phyloP scores from a whole-genome alignment of 2,797 vertebrate genomes.

The Bufotes viridis region DNA sequence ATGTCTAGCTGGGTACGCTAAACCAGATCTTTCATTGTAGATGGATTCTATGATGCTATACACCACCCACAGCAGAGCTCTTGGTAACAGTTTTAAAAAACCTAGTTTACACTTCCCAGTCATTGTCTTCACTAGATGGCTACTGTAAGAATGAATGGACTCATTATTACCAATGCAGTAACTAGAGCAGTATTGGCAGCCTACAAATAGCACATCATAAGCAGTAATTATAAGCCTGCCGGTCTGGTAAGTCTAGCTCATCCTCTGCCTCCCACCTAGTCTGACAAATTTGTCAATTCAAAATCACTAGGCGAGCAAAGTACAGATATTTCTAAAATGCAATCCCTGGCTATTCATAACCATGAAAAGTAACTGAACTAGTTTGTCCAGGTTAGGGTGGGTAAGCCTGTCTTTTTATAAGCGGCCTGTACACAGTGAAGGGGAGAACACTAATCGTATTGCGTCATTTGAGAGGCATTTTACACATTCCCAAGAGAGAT shows the following conservation, averaged over 20 bases:
- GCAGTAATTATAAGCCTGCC: background rate
- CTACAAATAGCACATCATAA: background rate
- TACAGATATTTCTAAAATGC: conserved; percentile 18
- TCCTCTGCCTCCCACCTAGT: background rate
- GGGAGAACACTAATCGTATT: conserved; percentile 31
- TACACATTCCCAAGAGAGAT: conserved; percentile 17
- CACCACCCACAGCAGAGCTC: conserved; percentile 25
- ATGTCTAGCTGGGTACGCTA: conserved; percentile 16
- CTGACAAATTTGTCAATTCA: conserved; percentile 6
- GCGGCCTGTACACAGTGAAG: background rate
- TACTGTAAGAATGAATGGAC: background rate
- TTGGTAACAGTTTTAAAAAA: background rate
- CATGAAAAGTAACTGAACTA: conserved; percentile 71
- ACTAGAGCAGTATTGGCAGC: background rate
- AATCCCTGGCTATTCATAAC: conserved; percentile 67
- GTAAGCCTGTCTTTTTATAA: conserved; percentile 70
- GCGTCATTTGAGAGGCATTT: conserved; percentile 4
- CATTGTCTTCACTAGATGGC: background rate
- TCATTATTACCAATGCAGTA: background rate
- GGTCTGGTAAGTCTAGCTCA: background rate
- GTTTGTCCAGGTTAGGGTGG: conserved; percentile 73
- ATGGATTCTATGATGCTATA: conserved; percentile 29
- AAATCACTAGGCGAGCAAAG: background rate
- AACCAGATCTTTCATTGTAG: background rate
- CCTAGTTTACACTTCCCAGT: background rate